Conservation (phyloP, 2,888 invertebrate species). For the Myopa tessellatipennis region DNA sequence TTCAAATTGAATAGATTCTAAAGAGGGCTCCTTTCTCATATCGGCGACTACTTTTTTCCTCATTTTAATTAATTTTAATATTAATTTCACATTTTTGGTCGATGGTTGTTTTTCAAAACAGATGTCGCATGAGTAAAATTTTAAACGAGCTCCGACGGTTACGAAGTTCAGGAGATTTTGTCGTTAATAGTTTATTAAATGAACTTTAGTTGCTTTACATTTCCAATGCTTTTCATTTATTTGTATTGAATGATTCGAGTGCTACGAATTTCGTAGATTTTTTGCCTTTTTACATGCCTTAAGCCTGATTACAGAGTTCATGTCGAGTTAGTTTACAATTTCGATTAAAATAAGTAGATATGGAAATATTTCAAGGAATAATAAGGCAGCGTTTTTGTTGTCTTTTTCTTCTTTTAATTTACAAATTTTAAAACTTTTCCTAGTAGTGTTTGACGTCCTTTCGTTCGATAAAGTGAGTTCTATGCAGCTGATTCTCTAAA, state of each 20-base stretch:
- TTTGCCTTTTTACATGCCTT: conserved; percentile 16
- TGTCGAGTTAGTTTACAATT: conserved; percentile 25
- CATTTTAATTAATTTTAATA: too few species aligned
- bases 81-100: too few species aligned
- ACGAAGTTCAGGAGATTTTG: too few species aligned
- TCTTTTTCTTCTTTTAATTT: conserved; percentile 17
- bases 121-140: too few species aligned
- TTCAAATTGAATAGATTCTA: too few species aligned
- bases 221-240: conserved; percentile 16
- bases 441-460: conserved; percentile 30
- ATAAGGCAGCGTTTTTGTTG: conserved; percentile 42
- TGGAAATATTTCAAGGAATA: conserved; percentile 42
- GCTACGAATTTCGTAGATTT: neutral
- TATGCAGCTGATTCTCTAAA: conserved; percentile 8
- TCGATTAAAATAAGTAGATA: conserved; percentile 33
- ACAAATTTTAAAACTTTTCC: conserved; percentile 36
- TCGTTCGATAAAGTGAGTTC: conserved; percentile 26
- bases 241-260: conserved; percentile 21
- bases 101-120: too few species aligned
- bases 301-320: conserved; percentile 26
- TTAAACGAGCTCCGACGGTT: too few species aligned
- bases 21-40: too few species aligned
- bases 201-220: conserved; percentile 23
- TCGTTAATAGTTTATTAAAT: conserved; percentile 4
- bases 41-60: too few species aligned